These are phyloP conservation scores for Paraescarpia echinospica DNA, from an alignment of 1,140 invertebrate species.

Conservation along the genomic window DNA sequence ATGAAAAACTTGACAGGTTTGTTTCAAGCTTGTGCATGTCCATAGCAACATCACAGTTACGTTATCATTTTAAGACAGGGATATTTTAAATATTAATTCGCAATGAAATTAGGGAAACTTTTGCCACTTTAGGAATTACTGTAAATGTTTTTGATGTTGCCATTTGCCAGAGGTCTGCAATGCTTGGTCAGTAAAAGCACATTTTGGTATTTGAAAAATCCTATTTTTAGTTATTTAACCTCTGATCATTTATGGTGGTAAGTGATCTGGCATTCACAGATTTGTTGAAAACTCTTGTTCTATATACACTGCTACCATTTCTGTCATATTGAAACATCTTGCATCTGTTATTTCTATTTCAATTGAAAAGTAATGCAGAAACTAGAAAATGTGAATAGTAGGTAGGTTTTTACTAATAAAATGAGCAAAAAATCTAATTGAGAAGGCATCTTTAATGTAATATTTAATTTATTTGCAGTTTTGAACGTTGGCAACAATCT, in stretches of 20 bases:
- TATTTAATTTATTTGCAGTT: not conserved
- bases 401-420: too few species aligned
- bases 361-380: not conserved
- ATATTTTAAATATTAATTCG: not conserved
- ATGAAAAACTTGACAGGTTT: conserved; percentile 10
- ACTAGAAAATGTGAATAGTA: too few species aligned
- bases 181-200: not conserved
- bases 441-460: not conserved
- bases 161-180: too few species aligned
- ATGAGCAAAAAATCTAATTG: too few species aligned
- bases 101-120: not conserved
- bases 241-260: not conserved
- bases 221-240: not conserved
- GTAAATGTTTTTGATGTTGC: too few species aligned
- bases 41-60: not conserved
- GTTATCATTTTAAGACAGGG: not conserved
- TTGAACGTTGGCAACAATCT: not conserved
- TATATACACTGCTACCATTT: not conserved
- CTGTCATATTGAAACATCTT: not conserved
- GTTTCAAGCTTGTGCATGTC: not conserved
- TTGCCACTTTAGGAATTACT: not conserved
- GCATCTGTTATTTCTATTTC: not conserved
- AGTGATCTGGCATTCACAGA: not conserved
- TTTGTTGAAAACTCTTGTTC: not conserved
- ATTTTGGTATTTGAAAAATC: not conserved